Conservation (phyloP, 2,113 vertebrate species). For the Lagopus muta region DNA sequence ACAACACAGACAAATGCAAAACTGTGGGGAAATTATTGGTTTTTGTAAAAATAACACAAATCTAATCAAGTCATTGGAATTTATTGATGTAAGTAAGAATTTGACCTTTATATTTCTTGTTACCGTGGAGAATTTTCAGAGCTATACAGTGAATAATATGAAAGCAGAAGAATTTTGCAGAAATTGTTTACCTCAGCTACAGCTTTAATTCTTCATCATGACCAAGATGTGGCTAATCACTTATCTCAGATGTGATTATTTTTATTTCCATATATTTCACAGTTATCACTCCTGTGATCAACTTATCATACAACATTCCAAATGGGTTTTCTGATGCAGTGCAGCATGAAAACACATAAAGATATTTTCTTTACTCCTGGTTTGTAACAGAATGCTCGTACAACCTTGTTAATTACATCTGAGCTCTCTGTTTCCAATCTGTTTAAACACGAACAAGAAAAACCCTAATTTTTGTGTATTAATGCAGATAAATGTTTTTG, state of each 20-base stretch:
- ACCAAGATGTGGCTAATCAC: neutral
- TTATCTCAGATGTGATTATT: neutral
- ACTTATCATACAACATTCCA: neutral
- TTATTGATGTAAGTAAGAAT: neutral
- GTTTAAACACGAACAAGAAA: neutral
- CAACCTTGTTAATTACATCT: neutral
- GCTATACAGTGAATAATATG: neutral
- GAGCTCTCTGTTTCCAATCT: neutral
- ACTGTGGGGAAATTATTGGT: neutral
- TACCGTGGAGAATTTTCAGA: neutral
- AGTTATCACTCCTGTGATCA: neutral
- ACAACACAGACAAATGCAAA: neutral
- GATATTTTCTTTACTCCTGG: neutral
- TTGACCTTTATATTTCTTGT: neutral
- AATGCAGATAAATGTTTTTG: neutral
- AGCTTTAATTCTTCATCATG: neutral
- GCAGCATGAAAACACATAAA: neutral
- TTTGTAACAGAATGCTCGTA: neutral
- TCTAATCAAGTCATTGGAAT: neutral
- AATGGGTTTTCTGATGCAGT: neutral
- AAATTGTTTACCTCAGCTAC: neutral
- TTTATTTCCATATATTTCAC: neutral
- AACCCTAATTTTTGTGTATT: neutral
- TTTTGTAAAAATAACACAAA: neutral
- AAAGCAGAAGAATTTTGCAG: neutral